Evolutionary conservation across 2,797 vertebrate genomes (phyloP).

Genomic region (Micrastur ruficollis): DNA sequence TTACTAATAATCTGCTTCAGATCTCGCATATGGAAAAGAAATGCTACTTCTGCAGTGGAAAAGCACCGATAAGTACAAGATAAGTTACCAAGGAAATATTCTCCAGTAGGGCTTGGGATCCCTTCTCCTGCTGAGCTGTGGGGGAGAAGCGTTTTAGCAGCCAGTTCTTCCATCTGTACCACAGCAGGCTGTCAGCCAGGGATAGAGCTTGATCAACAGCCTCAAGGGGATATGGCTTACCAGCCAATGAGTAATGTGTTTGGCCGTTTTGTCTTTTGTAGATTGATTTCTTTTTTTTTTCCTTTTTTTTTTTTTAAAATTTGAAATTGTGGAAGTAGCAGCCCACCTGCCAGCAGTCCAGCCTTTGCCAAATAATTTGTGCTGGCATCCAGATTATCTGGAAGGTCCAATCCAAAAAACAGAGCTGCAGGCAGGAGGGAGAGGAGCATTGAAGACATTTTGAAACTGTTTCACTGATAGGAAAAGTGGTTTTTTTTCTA

Average conservation of each 20-base stretch:
- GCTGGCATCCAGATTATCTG: conserved; percentile 16
- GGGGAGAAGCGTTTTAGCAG: conserved; percentile 38
- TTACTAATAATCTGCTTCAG: conserved; percentile 17
- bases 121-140: conserved; percentile 51
- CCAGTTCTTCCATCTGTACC: conserved; percentile 74
- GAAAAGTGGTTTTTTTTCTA: background rate
- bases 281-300: conserved; percentile 57
- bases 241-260: conserved; percentile 73
- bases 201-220: conserved; percentile 56
- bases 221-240: conserved; percentile 53
- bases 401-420: background rate
- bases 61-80: conserved; percentile 28
- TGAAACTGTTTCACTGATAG: background rate
- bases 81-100: conserved; percentile 61
- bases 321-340: conserved; percentile 59
- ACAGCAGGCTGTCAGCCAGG: conserved; percentile 67
- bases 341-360: conserved; percentile 65
- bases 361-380: conserved; percentile 65
- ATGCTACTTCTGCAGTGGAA: background rate
- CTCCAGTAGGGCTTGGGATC: conserved; percentile 33
- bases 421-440: background rate
- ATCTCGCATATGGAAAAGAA: conserved; percentile 5
- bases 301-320: background rate
- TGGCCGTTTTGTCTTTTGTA: conserved; percentile 59
- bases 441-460: background rate